A percentile compares a stretch with the other conserved stretches of the same genome.
Conservation (phyloP, 2,888 invertebrate species). For the Lasioglossum marginatum region DNA sequence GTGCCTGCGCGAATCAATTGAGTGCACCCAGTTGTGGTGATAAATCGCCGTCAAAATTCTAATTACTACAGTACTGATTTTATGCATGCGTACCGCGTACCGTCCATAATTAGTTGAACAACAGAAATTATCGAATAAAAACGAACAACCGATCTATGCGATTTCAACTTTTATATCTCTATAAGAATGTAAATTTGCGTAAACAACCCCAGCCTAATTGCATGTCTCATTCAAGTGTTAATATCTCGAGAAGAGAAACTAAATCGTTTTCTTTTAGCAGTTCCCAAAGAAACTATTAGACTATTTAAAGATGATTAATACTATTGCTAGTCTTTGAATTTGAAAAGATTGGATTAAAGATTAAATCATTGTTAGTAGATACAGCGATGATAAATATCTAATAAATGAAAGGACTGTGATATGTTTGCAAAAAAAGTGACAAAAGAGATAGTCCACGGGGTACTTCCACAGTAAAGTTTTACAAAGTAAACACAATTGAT, state of each 20-base stretch:
- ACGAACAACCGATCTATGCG: too few species aligned
- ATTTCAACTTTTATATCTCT: too few species aligned
- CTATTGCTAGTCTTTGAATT: not conserved
- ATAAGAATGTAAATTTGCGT: too few species aligned
- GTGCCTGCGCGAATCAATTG: not conserved
- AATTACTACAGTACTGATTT: not conserved
- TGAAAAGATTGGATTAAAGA: not conserved
- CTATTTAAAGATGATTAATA: too few species aligned
- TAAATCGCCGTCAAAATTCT: not conserved
- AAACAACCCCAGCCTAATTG: too few species aligned
- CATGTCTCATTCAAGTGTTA: too few species aligned
- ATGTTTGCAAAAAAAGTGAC: not conserved
- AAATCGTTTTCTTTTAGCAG: too few species aligned
- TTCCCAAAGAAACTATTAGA: too few species aligned
- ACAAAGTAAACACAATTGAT: slow-evolving; percentile 64
- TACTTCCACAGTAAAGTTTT: slow-evolving; percentile 76
- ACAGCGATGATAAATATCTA: not conserved
- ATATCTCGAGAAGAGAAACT: too few species aligned
- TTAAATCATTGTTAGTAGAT: not conserved
- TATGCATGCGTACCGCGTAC: too few species aligned
- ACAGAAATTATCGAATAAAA: too few species aligned
- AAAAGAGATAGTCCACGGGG: slow-evolving; percentile 76
- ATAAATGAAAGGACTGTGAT: not conserved
- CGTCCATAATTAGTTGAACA: too few species aligned
- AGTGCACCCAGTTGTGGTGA: not conserved